Conservation (phyloP, 2,113 vertebrate species). For the Lophochroa leadbeateri region DNA sequence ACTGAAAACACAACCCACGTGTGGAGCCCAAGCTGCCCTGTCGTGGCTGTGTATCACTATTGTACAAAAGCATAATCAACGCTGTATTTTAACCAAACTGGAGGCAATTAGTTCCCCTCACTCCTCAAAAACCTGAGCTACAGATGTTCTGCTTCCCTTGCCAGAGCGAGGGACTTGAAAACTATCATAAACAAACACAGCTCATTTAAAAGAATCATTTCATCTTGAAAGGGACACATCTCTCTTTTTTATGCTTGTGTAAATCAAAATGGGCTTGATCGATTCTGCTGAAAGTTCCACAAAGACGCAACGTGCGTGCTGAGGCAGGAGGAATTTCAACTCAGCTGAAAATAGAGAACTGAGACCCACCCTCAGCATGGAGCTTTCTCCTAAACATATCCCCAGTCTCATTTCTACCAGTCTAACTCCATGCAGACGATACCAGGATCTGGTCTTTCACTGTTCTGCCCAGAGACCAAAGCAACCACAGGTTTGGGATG, state of each 20-base stretch:
- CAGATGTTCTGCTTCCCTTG: constrained; percentile 36
- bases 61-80: neutral
- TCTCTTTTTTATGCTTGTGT: constrained; percentile 9
- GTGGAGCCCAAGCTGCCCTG: neutral
- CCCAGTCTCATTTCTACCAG: neutral
- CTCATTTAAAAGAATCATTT: constrained; percentile 40
- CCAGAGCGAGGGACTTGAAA: neutral
- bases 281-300: neutral
- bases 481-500: neutral
- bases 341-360: neutral
- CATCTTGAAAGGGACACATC: neutral
- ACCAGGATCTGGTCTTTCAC: neutral
- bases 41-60: neutral
- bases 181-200: constrained; percentile 22
- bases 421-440: neutral
- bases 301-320: fast-evolving
- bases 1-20: neutral
- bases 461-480: neutral
- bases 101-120: neutral
- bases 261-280: neutral
- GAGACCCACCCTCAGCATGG: neutral
- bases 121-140: constrained; percentile 1
- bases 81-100: constrained; percentile 7
- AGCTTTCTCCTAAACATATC: neutral
- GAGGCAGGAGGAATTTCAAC: neutral